These are phyloP conservation scores for Cichlasoma orientale DNA, from an alignment of 2,797 vertebrate species.

Conservation along the genomic window DNA sequence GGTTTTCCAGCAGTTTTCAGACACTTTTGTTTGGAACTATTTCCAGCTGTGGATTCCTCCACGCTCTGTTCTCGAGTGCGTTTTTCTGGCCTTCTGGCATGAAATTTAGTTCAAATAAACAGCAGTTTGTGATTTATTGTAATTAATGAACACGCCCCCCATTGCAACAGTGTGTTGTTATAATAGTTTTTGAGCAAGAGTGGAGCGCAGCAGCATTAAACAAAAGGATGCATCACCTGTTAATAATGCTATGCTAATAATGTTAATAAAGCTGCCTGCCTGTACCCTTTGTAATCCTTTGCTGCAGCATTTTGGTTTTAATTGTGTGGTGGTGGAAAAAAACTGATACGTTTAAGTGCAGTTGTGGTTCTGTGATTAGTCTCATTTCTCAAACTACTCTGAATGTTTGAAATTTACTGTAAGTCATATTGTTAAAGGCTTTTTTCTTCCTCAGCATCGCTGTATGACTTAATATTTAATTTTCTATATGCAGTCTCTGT, in stretches of 20 bases:
- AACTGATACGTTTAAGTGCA: background rate
- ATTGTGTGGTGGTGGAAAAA: background rate
- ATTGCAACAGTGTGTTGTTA: background rate
- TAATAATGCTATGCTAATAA: background rate
- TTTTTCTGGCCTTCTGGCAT: background rate
- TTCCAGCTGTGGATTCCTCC: background rate
- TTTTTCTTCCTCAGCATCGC: background rate
- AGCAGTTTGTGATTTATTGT: background rate
- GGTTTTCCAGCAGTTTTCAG: background rate
- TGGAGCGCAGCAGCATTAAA: background rate
- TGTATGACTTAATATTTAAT: background rate
- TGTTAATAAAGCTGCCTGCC: background rate
- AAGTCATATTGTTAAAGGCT: background rate
- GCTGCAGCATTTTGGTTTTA: background rate
- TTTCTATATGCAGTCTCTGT: conserved; percentile 85
- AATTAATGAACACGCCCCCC: background rate
- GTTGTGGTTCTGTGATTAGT: background rate
- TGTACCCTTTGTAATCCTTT: background rate
- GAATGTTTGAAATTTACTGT: background rate
- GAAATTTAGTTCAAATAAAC: background rate
- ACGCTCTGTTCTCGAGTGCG: background rate
- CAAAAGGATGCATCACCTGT: background rate
- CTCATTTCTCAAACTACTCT: background rate
- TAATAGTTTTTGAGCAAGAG: background rate
- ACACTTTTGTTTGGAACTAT: background rate